Conservation (phyloP, 2,888 invertebrate species). For the Leptogaster cylindrica region DNA sequence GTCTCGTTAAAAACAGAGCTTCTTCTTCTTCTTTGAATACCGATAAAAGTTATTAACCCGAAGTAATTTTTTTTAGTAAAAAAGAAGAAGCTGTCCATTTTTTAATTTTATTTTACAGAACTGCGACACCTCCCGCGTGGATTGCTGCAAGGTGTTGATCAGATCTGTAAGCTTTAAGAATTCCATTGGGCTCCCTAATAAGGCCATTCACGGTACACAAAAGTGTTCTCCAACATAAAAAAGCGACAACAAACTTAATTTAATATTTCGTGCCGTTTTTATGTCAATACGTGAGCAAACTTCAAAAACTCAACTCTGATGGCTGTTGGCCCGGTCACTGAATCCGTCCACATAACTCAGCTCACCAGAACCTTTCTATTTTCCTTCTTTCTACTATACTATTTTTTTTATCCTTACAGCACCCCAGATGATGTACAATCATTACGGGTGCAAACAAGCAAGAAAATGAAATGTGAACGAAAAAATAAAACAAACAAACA, state of each 20-base stretch:
- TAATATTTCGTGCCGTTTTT: slow-evolving; percentile 26
- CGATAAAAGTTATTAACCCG: too few relatives aligned
- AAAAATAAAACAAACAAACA: too few relatives aligned
- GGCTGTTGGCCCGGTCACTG: background rate
- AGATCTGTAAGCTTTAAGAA: too few relatives aligned
- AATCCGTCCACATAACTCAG: slow-evolving; percentile 26
- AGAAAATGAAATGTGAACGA: slow-evolving; percentile 14
- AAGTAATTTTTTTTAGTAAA: too few relatives aligned
- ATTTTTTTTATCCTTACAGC: slow-evolving; percentile 40
- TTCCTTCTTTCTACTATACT: too few relatives aligned
- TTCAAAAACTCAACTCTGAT: slow-evolving; percentile 2
- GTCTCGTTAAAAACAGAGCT: too few relatives aligned
- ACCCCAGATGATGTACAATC: slow-evolving; percentile 19
- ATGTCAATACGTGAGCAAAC: slow-evolving; percentile 21
- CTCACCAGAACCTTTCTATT: slow-evolving; percentile 32
- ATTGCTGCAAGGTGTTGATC: background rate
- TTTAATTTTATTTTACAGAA: background rate
- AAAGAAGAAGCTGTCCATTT: background rate
- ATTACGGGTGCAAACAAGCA: background rate
- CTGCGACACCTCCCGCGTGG: background rate
- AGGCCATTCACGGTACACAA: slow-evolving; percentile 2
- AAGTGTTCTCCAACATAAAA: background rate
- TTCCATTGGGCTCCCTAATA: background rate
- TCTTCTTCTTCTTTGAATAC: too few relatives aligned
- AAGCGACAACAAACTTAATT: slow-evolving; percentile 21